These are phyloP conservation scores for Trichogramma dendrolimi DNA, from an alignment of 2,888 invertebrate species.

Conservation along the genomic window DNA sequence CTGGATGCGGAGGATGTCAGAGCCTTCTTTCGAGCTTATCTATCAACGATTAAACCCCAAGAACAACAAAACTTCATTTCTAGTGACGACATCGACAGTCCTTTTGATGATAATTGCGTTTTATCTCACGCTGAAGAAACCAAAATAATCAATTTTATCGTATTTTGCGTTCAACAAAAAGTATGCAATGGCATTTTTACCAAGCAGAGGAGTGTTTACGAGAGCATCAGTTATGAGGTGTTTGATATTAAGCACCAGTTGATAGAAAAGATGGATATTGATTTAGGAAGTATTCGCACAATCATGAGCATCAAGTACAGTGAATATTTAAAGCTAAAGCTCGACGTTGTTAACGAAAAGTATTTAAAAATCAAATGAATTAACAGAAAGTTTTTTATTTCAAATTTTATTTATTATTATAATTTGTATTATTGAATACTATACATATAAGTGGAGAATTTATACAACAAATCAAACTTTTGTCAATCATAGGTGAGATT, in stretches of 20 bases:
- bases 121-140: constrained; percentile 55
- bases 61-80: neutral
- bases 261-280: constrained; percentile 26
- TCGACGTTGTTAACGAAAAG: constrained; percentile 29
- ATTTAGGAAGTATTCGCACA: constrained; percentile 28
- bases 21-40: constrained; percentile 15
- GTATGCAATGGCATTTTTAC: neutral
- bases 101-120: constrained; percentile 56
- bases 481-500: constrained; percentile 7
- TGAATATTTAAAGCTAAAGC: constrained; percentile 36
- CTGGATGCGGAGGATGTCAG: neutral
- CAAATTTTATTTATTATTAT: constrained; percentile 24
- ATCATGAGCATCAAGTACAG: constrained; percentile 33
- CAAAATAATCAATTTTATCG: constrained; percentile 35
- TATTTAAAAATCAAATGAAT: constrained; percentile 18
- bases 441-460: constrained; percentile 25
- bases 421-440: constrained; percentile 25
- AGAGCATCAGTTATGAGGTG: constrained; percentile 15
- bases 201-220: neutral
- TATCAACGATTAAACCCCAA: constrained; percentile 8
- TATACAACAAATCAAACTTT: constrained; percentile 15
- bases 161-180: constrained; percentile 26
- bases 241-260: constrained; percentile 29
- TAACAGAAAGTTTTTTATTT: constrained; percentile 1
- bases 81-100: constrained; percentile 47